Conservation (phyloP, 2,113 vertebrate species). For the Semnornis frantzii region DNA sequence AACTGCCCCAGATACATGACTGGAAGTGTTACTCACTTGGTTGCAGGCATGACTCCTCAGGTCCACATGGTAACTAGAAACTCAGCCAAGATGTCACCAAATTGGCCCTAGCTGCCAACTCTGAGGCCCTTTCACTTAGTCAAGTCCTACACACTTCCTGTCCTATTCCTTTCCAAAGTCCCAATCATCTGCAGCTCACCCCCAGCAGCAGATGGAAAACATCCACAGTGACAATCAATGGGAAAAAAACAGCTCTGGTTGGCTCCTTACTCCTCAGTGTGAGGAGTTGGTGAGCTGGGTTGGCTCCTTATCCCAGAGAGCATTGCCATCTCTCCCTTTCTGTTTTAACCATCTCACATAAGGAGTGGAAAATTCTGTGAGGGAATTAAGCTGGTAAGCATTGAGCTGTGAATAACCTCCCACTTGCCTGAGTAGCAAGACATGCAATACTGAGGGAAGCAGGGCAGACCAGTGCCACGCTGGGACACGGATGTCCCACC, state of each 20-base stretch:
- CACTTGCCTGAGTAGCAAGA: slow-evolving; percentile 11
- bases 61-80: slow-evolving; percentile 12
- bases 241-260: slow-evolving; percentile 7
- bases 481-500: neutral
- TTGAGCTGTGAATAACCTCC: slow-evolving; percentile 37
- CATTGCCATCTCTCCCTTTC: slow-evolving; percentile 1
- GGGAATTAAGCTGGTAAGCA: slow-evolving; percentile 26
- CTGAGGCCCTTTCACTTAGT: neutral
- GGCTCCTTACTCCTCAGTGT: neutral
- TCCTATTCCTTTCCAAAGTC: slow-evolving; percentile 36
- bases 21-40: slow-evolving; percentile 1
- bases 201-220: slow-evolving; percentile 32
- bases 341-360: slow-evolving; percentile 33
- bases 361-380: slow-evolving; percentile 55
- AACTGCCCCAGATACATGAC: neutral
- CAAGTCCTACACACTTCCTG: slow-evolving; percentile 22
- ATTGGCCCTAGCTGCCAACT: neutral
- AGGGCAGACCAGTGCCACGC: neutral
- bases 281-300: neutral
- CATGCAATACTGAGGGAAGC: neutral
- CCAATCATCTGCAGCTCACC: slow-evolving; percentile 28
- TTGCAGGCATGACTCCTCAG: slow-evolving; percentile 12
- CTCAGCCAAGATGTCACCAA: slow-evolving; percentile 21
- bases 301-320: neutral
- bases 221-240: slow-evolving; percentile 16